Evolutionary conservation across 1,140 invertebrate genomes (phyloP).

Genomic region (Chlorops oryzae): DNA sequence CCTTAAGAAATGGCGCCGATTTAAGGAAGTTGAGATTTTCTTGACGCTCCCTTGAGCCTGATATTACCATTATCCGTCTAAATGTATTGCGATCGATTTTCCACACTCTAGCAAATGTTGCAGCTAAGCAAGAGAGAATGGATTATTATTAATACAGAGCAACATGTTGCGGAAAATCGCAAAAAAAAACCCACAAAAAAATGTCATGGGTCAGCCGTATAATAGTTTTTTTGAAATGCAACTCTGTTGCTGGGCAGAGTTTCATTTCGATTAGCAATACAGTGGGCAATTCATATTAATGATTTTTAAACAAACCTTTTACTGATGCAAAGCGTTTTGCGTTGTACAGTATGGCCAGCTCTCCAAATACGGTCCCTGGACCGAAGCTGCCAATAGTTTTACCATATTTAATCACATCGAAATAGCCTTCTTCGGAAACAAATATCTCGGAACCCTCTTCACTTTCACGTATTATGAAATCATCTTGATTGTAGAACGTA

Average conservation of each 20-base stretch:
- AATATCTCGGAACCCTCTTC: slow-evolving; percentile 74
- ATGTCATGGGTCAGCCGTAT: no score
- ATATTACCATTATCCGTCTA: slow-evolving; percentile 81
- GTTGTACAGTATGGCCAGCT: slow-evolving; percentile 89
- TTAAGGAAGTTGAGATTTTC: slow-evolving; percentile 79
- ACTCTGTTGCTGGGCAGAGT: no score
- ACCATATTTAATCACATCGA: slow-evolving; percentile 78
- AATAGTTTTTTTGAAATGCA: no score
- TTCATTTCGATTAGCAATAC: no score
- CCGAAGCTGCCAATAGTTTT: slow-evolving; percentile 72
- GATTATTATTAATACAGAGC: no score
- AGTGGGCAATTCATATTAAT: no score
- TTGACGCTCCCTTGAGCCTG: slow-evolving; percentile 70
- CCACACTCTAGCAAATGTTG: slow-evolving; percentile 80
- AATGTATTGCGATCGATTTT: slow-evolving; percentile 79
- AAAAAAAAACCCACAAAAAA: no score
- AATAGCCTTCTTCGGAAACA: slow-evolving; percentile 75
- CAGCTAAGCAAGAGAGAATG: no score
- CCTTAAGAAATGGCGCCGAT: slow-evolving; percentile 77
- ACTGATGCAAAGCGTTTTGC: slow-evolving; percentile 83
- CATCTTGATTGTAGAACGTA: slow-evolving; percentile 65
- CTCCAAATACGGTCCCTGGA: slow-evolving; percentile 84
- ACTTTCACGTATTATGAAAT: slow-evolving; percentile 82
- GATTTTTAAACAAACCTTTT: slow-evolving; percentile 64
- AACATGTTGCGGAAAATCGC: no score